A percentile compares a stretch with the other conserved stretches of the same genome.
Conservation (phyloP, 1,140 invertebrate species). For the Panulirus ornatus region DNA sequence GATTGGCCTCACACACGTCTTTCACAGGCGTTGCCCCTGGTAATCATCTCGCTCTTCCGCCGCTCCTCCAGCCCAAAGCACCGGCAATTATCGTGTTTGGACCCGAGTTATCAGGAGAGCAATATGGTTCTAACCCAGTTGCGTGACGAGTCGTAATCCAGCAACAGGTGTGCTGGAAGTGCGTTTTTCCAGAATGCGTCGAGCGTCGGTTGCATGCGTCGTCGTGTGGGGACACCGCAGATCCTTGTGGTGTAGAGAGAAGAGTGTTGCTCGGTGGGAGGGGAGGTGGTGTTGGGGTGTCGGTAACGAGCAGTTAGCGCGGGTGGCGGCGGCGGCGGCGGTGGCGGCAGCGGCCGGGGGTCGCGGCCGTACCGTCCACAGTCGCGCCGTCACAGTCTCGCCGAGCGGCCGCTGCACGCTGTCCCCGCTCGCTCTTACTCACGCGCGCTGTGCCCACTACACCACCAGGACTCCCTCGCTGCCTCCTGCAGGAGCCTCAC, state of each 20-base stretch:
- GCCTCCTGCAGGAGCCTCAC: slow-evolving; percentile 6
- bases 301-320: slow-evolving; percentile 58
- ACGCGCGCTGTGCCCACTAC: slow-evolving; percentile 23
- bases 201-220: no score
- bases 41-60: no score
- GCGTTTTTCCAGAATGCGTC: no score
- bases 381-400: slow-evolving; percentile 44
- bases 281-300: slow-evolving; percentile 30
- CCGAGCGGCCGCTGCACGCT: slow-evolving; percentile 43
- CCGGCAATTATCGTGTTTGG: no score
- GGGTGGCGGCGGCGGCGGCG: slow-evolving; percentile 46
- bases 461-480: background rate
- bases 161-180: no score
- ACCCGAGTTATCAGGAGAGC: no score
- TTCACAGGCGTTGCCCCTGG: no score
- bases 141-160: no score
- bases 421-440: slow-evolving; percentile 9
- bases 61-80: no score
- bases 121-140: no score
- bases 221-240: background rate
- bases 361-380: slow-evolving; percentile 34
- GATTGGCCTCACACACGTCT: no score
- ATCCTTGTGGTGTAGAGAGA: background rate
- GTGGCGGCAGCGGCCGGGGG: slow-evolving; percentile 28
- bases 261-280: background rate